Percentiles rank a stretch among this genome's conserved stretches.
Evolutionary conservation across 2,888 invertebrate species (phyloP).

Genomic region (Cepaea hortensis): DNA sequence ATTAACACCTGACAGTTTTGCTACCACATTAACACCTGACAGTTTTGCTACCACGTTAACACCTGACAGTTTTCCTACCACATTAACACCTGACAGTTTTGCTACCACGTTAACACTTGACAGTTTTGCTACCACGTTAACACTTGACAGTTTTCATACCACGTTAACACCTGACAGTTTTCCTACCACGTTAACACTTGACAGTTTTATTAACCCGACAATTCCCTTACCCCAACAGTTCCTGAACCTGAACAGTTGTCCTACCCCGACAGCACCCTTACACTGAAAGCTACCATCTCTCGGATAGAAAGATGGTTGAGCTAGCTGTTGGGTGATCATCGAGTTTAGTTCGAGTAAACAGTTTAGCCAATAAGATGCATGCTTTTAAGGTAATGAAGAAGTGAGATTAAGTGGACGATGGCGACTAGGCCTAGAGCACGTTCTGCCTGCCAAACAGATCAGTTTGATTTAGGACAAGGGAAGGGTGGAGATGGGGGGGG

Average conservation of each 20-base stretch:
- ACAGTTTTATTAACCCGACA: not conserved
- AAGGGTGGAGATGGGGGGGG: not conserved
- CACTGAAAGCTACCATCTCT: too few relatives aligned
- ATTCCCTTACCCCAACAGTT: not conserved
- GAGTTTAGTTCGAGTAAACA: not conserved
- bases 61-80: not conserved
- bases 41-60: too few relatives aligned
- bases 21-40: too few relatives aligned
- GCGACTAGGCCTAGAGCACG: not conserved
- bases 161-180: too few relatives aligned
- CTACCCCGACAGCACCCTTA: too few relatives aligned
- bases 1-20: too few relatives aligned
- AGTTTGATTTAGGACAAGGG: not conserved
- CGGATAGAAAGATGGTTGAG: not conserved
- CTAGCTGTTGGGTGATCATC: not conserved
- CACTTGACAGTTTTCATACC: too few relatives aligned
- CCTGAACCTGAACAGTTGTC: not conserved
- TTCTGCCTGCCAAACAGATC: not conserved
- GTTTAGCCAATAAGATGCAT: constrained; percentile 32
- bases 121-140: too few relatives aligned
- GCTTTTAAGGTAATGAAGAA: constrained; percentile 37
- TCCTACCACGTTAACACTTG: too few relatives aligned
- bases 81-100: too few relatives aligned
- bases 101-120: too few relatives aligned
- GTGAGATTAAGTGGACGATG: not conserved